These are phyloP conservation scores for Drosophila tsacasi DNA, from an alignment of 1,140 invertebrate genomes.

Conservation along the genomic window DNA sequence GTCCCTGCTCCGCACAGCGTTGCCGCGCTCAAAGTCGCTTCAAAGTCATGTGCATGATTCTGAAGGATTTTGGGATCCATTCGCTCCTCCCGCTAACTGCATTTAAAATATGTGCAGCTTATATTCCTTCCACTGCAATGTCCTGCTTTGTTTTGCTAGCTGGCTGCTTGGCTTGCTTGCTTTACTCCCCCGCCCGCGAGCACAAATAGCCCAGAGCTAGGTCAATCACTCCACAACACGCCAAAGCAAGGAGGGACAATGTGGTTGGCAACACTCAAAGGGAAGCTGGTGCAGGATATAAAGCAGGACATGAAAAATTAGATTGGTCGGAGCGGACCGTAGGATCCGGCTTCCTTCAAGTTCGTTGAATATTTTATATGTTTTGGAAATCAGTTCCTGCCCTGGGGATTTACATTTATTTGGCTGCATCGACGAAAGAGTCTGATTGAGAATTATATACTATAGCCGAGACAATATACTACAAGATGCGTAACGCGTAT, in stretches of 20 bases:
- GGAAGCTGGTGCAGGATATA: slow-evolving; percentile 17
- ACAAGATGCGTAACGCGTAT: background rate
- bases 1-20: slow-evolving; percentile 9
- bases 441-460: background rate
- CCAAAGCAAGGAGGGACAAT: slow-evolving; percentile 6
- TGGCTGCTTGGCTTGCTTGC: slow-evolving; percentile 22
- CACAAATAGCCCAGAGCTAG: slow-evolving; percentile 54
- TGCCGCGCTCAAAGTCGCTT: slow-evolving; percentile 66
- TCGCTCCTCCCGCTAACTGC: slow-evolving; percentile 50
- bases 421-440: background rate
- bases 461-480: background rate
- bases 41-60: slow-evolving; percentile 79
- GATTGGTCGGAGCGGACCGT: slow-evolving; percentile 12
- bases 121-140: slow-evolving; percentile 12
- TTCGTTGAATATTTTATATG: slow-evolving; percentile 23
- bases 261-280: slow-evolving; percentile 6
- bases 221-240: slow-evolving; percentile 69
- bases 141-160: slow-evolving; percentile 34
- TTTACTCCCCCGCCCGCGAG: slow-evolving; percentile 13
- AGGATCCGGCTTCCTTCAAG: background rate
- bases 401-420: slow-evolving; percentile 4
- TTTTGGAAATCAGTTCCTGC: slow-evolving; percentile 11
- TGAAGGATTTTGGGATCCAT: slow-evolving; percentile 33
- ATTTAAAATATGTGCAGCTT: slow-evolving; percentile 70
- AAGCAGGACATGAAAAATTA: slow-evolving; percentile 35